Base-by-base conservation (phyloP, 2,888 invertebrate genomes). In the Thecocarcelia acutangulata region DNA sequence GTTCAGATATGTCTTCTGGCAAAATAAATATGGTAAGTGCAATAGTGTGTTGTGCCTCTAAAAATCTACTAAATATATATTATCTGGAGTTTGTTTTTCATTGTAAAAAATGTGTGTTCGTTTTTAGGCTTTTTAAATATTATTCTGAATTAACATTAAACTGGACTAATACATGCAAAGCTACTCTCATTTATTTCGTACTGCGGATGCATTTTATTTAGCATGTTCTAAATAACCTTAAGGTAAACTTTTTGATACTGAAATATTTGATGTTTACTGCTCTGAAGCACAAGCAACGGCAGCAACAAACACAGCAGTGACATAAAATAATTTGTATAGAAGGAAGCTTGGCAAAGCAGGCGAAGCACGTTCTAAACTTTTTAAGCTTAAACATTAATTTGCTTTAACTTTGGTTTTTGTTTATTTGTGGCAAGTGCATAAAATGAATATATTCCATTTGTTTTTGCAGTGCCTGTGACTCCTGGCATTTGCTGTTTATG, bases 1-100 rank as follows among this genome's bases (percentile, higher is more conserved):
- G 81, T 81, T 81, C 73, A 77, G 69, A 77, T 69, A 81, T 73
- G 68, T 33, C 76, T 69, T 46, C 24, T 11, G 68, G 56, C 15
- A 80, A 76, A 46, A 66, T 72, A 72, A 76, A 72, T 61, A 68
- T 72, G 56, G 42, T 48, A 58, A 70, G 63, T 70, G 77, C 48
- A 42, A 50, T 58, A 33, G 42, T 42, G 50, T 42, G 42, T 50
- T 66, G 2, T 52, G 56, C 44, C 50, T 72, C 17, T 21, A 33
- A 58, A 58, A 63, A 42, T 54, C 28, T 24, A 42, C 44, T 44
- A n/a, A 56, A 40, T 42, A 48, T 40, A 48, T 50, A 33, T 44
- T 33, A 61, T 66, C 33, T 58, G 13, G 28, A n/a, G n/a, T 46
- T 40, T 21, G 24, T 5, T 13, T 12, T 72, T 3, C 2, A 24